A percentile compares a stretch with the other conserved stretches of the same genome.
phyloP scores from a whole-genome alignment of 1,140 invertebrate species.

The Thaumetopoea pityocampa region DNA sequence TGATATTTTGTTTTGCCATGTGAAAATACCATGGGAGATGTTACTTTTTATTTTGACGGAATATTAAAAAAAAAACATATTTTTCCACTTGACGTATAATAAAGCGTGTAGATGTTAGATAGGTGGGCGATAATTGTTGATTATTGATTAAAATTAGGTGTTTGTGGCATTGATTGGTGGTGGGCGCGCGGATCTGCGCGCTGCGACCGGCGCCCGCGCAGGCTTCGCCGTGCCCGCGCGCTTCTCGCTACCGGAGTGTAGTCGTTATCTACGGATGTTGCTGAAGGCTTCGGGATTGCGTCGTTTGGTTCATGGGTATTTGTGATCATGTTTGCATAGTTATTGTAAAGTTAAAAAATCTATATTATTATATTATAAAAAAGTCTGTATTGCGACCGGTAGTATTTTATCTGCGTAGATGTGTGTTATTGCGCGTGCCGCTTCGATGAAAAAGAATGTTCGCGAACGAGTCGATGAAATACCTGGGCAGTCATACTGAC shows the following conservation, averaged over 20 bases:
- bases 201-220: constrained; percentile 7
- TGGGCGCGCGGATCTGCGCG: constrained; percentile 34
- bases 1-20: constrained; percentile 60
- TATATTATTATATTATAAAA: constrained; percentile 49
- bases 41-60: constrained; percentile 64
- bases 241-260: constrained; percentile 41
- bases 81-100: constrained; percentile 72
- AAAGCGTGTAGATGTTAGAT: constrained; percentile 71
- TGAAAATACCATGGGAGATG: constrained; percentile 44
- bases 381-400: constrained; percentile 44
- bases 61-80: constrained; percentile 70
- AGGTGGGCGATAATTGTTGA: constrained; percentile 71
- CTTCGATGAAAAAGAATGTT: not conserved
- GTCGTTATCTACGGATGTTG: constrained; percentile 54
- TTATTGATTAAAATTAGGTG: constrained; percentile 74
- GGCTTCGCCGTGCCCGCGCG: constrained; percentile 7
- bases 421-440: constrained; percentile 13
- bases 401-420: constrained; percentile 28
- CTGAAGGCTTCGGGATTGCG: constrained; percentile 47
- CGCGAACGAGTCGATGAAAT: constrained; percentile 10
- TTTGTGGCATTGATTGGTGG: constrained; percentile 66
- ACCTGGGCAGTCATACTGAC: constrained; percentile 16
- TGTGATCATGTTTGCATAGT: constrained; percentile 69
- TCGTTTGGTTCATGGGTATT: constrained; percentile 61
- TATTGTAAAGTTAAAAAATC: constrained; percentile 48